These are phyloP conservation scores for Harpagifer antarcticus DNA, from an alignment of 2,797 vertebrate species.

Conservation along the genomic window DNA sequence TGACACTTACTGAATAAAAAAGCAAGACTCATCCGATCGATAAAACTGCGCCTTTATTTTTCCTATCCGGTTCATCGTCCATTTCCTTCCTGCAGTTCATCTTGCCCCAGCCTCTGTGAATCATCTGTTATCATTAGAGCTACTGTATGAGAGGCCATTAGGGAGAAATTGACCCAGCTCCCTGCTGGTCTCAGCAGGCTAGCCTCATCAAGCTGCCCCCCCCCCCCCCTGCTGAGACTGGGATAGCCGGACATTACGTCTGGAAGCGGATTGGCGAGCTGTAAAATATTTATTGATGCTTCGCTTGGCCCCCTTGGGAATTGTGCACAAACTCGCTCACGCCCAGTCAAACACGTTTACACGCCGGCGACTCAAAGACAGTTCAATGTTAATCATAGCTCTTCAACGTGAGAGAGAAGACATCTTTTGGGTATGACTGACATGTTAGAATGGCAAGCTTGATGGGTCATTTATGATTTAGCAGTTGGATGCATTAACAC, in stretches of 20 bases:
- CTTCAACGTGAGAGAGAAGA: neutral
- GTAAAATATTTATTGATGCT: constrained; percentile 73
- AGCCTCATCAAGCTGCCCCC: constrained; percentile 49
- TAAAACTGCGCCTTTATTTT: constrained; percentile 24
- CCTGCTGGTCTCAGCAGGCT: constrained; percentile 68
- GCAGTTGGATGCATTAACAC: constrained; percentile 1
- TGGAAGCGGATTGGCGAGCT: constrained; percentile 46
- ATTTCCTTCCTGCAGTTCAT: constrained; percentile 60
- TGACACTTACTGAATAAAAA: constrained; percentile 19
- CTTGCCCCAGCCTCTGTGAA: constrained; percentile 14
- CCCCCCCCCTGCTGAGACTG: constrained; percentile 41
- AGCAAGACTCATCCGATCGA: constrained; percentile 22
- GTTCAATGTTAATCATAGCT: constrained; percentile 35
- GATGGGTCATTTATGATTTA: constrained; percentile 3
- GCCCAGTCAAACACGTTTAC: constrained; percentile 47
- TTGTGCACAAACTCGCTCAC: constrained; percentile 40
- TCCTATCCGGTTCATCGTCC: constrained; percentile 36
- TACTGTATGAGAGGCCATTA: constrained; percentile 69
- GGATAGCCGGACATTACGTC: constrained; percentile 45
- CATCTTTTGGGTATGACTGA: neutral
- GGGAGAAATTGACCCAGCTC: constrained; percentile 74
- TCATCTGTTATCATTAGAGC: constrained; percentile 73
- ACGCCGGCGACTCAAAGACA: constrained; percentile 15
- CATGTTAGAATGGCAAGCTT: neutral
- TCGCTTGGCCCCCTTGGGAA: constrained; percentile 44